A percentile compares a stretch with the other conserved stretches of the same genome.
phyloP scores from a whole-genome alignment of 1,140 invertebrate species.

The Bombus breviceps region DNA sequence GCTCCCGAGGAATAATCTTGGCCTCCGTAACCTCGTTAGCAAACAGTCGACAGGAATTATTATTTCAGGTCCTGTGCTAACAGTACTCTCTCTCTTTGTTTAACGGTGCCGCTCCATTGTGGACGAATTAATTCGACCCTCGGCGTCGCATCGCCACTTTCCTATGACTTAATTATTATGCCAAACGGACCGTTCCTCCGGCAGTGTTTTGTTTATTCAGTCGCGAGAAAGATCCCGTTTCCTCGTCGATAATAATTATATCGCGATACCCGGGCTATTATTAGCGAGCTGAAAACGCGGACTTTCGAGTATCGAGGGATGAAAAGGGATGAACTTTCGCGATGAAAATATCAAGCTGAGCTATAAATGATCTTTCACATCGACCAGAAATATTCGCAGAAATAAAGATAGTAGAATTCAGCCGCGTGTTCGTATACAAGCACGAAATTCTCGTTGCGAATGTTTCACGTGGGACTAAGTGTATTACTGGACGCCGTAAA shows the following conservation, averaged over 20 bases:
- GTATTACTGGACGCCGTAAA: background rate
- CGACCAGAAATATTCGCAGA: too few relatives aligned
- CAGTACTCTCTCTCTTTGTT: slow-evolving; percentile 46
- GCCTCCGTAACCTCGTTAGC: slow-evolving; percentile 69
- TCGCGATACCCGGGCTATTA: slow-evolving; percentile 5
- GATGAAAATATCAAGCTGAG: background rate
- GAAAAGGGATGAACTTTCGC: background rate
- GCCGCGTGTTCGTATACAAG: too few relatives aligned
- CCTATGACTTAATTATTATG: slow-evolving; percentile 68
- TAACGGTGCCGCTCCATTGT: slow-evolving; percentile 55
- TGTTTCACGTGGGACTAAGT: background rate
- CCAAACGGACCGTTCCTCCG: slow-evolving; percentile 9
- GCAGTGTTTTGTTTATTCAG: slow-evolving; percentile 48
- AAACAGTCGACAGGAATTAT: slow-evolving; percentile 72
- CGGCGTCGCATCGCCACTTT: slow-evolving; percentile 35
- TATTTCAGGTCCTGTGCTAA: slow-evolving; percentile 68
- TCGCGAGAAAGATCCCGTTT: slow-evolving; percentile 11
- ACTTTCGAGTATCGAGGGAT: background rate
- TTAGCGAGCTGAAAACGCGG: background rate
- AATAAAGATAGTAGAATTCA: too few relatives aligned
- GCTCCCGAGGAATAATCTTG: slow-evolving; percentile 58
- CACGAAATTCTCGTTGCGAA: background rate
- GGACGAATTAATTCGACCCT: slow-evolving; percentile 70
- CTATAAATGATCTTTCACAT: background rate
- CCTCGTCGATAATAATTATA: slow-evolving; percentile 46